A percentile compares a stretch with the other conserved stretches of the same genome.
Evolutionary conservation across 2,797 vertebrate genomes (phyloP).

Genomic region (Hemitrygon akajei): DNA sequence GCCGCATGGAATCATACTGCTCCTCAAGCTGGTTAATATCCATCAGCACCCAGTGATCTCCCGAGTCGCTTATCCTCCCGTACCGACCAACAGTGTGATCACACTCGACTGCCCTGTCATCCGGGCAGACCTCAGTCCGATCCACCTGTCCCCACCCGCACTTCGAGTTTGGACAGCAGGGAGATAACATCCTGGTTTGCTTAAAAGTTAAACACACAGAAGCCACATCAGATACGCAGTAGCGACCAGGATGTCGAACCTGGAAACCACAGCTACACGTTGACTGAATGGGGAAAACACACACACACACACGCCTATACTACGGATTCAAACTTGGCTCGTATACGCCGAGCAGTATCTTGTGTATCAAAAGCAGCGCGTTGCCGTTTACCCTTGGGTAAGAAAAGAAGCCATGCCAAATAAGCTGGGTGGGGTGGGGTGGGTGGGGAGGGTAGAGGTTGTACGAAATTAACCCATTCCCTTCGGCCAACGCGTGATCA

Average conservation of each 20-base stretch:
- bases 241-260: neutral
- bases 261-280: neutral
- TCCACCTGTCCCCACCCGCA: neutral
- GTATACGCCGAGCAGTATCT: neutral
- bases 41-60: constrained; percentile 47
- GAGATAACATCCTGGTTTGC: constrained; percentile 8
- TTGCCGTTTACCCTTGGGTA: neutral
- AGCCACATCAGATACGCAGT: neutral
- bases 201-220: neutral
- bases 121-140: too few species aligned
- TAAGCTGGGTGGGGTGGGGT: neutral
- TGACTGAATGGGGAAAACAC: neutral
- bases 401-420: neutral
- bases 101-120: neutral
- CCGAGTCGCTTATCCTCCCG: neutral
- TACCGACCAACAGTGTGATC: neutral
- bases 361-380: neutral
- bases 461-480: neutral
- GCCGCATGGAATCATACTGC: constrained; percentile 59
- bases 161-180: constrained; percentile 6
- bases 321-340: neutral
- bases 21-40: constrained; percentile 60
- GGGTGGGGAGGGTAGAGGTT: too few species aligned
- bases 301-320: too few species aligned
- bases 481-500: neutral